phyloP scores from a whole-genome alignment of 2,888 invertebrate genomes.

The Tinea semifulvella region DNA sequence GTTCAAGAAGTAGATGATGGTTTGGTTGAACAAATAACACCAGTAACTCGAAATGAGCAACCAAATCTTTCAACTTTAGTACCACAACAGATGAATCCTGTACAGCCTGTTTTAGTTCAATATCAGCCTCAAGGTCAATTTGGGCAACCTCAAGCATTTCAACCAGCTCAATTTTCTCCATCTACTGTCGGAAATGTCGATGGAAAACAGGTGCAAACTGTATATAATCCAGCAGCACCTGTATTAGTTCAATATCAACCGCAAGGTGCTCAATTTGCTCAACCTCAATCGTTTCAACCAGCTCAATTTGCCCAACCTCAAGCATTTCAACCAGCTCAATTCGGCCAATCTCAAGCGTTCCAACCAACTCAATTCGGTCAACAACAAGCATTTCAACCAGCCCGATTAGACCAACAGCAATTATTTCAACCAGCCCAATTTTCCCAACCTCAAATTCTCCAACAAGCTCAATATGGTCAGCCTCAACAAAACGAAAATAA shows the following conservation, averaged over 20 bases:
- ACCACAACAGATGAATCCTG: too few species aligned
- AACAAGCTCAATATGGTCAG: slow-evolving; percentile 20
- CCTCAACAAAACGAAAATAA: slow-evolving; percentile 14
- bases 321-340: slow-evolving; percentile 18
- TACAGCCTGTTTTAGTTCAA: slow-evolving; percentile 9
- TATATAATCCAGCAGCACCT: too few species aligned
- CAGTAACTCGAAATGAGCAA: slow-evolving; percentile 24
- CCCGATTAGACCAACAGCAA: slow-evolving; percentile 18
- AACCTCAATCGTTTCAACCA: slow-evolving; percentile 16
- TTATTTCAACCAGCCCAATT: slow-evolving; percentile 25
- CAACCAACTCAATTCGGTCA: slow-evolving; percentile 19
- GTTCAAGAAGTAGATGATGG: slow-evolving; percentile 9
- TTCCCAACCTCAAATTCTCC: slow-evolving; percentile 21
- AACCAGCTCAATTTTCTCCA: too few species aligned
- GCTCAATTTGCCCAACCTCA: slow-evolving; percentile 15
- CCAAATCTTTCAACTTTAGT: slow-evolving; percentile 9
- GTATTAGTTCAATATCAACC: slow-evolving; percentile 16
- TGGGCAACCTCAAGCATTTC: slow-evolving; percentile 20
- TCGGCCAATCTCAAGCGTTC: too few species aligned
- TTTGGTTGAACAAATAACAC: slow-evolving; percentile 14
- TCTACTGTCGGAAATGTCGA: too few species aligned
- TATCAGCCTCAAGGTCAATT: slow-evolving; percentile 18
- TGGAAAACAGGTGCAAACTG: too few species aligned
- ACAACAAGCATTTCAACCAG: slow-evolving; percentile 18
- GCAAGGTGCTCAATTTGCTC: slow-evolving; percentile 13